Conservation (phyloP, 2,888 invertebrate species). For the Dryomyza anilis region DNA sequence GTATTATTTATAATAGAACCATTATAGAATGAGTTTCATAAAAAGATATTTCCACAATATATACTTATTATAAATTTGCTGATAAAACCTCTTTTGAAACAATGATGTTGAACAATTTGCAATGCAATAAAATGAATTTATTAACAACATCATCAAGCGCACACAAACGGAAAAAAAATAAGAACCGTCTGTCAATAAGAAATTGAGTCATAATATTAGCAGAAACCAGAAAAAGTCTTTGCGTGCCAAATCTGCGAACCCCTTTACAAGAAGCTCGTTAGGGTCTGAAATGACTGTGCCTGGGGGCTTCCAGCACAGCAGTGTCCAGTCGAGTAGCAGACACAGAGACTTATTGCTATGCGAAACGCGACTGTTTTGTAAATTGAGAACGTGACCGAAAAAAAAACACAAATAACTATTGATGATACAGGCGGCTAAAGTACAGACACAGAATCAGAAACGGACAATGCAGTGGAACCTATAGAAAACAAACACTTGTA, state of each 20-base stretch:
- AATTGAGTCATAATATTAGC: slow-evolving; percentile 7
- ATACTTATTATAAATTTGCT: too few relatives aligned
- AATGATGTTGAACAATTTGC: too few relatives aligned
- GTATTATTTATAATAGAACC: too few relatives aligned
- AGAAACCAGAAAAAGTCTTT: not conserved
- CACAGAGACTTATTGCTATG: slow-evolving; percentile 34
- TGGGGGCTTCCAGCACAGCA: slow-evolving; percentile 3
- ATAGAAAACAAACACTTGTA: not conserved
- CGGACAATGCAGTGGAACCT: not conserved
- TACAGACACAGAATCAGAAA: not conserved
- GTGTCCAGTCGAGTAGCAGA: not conserved
- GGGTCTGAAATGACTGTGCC: slow-evolving; percentile 6
- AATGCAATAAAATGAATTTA: not conserved
- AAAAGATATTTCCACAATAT: too few relatives aligned
- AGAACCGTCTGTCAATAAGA: not conserved
- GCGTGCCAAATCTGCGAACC: slow-evolving; percentile 7
- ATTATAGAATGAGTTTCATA: too few relatives aligned
- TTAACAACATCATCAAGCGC: slow-evolving; percentile 1
- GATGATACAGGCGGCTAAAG: not conserved
- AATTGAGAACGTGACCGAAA: slow-evolving; percentile 41
- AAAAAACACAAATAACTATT: too few relatives aligned
- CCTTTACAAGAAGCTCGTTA: slow-evolving; percentile 15
- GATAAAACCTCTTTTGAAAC: too few relatives aligned
- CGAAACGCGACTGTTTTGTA: slow-evolving; percentile 37
- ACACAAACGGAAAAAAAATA: not conserved